phyloP scores from a whole-genome alignment of 2,888 invertebrate genomes.

The Lasioglossum leucozonium region DNA sequence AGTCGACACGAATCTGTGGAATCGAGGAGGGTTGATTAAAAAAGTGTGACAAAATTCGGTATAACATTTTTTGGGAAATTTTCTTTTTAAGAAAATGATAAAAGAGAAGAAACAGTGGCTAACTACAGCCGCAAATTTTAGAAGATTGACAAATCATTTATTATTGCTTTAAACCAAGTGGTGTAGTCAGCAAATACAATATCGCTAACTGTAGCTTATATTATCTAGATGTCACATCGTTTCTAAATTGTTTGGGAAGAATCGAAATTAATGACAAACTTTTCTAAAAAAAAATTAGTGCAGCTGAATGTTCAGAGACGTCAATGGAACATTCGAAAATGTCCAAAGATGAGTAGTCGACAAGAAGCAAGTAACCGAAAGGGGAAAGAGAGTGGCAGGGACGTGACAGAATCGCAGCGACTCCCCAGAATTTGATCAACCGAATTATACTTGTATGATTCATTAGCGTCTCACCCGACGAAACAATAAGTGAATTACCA shows the following conservation, averaged over 20 bases:
- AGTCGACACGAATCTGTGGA: no score
- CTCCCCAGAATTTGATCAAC: slow-evolving; percentile 56
- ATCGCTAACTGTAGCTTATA: no score
- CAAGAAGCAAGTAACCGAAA: background rate
- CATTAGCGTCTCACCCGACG: slow-evolving; percentile 62
- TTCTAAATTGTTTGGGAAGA: background rate
- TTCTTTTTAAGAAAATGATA: no score
- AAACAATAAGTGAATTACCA: slow-evolving; percentile 70
- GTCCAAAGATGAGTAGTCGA: background rate
- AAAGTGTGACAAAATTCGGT: background rate
- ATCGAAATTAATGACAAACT: background rate
- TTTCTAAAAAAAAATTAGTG: background rate
- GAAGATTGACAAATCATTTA: no score
- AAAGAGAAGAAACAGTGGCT: background rate
- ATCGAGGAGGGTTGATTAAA: background rate
- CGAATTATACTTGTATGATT: slow-evolving; percentile 69
- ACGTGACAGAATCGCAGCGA: slow-evolving; percentile 31
- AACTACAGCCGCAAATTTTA: background rate
- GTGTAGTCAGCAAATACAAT: no score
- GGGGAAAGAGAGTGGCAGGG: background rate
- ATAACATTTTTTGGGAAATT: background rate
- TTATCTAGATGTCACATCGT: no score
- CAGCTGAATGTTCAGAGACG: background rate
- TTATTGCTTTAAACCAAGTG: no score
- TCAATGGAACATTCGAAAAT: background rate